phyloP scores from a whole-genome alignment of 2,888 invertebrate genomes.

The Synergus gifuensis region DNA sequence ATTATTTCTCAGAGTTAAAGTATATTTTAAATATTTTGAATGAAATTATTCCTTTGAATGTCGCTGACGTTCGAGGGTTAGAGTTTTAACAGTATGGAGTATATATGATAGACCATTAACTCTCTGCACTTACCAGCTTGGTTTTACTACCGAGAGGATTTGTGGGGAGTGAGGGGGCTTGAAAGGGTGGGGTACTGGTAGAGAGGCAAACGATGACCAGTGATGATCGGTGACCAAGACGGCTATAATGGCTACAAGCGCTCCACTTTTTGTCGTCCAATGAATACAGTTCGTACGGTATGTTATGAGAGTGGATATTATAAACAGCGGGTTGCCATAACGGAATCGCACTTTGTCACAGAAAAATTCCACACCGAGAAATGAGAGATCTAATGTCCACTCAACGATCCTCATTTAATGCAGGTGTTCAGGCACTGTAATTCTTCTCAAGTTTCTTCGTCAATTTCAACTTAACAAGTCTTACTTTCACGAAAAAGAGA shows the following conservation, averaged over 20 bases:
- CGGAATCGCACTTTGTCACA: constrained; percentile 48
- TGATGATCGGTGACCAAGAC: constrained; percentile 66
- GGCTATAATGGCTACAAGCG: constrained; percentile 69
- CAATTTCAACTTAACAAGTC: constrained; percentile 38
- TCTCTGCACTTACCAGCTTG: constrained; percentile 55
- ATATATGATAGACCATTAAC: constrained; percentile 59
- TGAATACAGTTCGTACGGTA: constrained; percentile 42
- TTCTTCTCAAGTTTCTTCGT: constrained; percentile 39
- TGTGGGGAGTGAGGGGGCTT: constrained; percentile 47
- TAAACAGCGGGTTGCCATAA: constrained; percentile 49
- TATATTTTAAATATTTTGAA: background rate
- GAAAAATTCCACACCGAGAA: constrained; percentile 37
- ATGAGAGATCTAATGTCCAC: constrained; percentile 38
- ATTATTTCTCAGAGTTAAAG: background rate
- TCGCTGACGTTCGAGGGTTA: constrained; percentile 59
- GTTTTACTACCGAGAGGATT: constrained; percentile 50
- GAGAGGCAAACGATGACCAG: constrained; percentile 48
- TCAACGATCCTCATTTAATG: constrained; percentile 41
- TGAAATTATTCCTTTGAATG: constrained; percentile 46
- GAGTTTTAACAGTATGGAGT: constrained; percentile 58
- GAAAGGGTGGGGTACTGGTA: constrained; percentile 54
- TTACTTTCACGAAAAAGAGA: background rate
- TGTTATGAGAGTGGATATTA: constrained; percentile 46
- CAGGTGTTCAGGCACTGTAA: constrained; percentile 31
- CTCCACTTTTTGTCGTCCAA: constrained; percentile 55